Conservation (phyloP, 2,113 vertebrate genomes). For the Dipodomys spectabilis region DNA sequence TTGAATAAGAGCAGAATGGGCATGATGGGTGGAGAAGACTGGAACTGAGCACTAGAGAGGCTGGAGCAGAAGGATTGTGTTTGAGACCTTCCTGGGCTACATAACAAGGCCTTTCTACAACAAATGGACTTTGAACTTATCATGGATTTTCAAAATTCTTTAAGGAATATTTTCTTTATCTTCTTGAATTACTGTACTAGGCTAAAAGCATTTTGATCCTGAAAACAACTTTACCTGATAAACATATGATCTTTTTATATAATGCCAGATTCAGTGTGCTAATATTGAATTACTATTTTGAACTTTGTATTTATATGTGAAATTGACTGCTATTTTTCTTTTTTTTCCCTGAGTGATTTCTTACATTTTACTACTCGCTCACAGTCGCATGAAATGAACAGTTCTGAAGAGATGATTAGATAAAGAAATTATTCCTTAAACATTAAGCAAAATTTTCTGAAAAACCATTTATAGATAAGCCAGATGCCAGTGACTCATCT, state of each 20-base stretch:
- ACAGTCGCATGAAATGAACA: background rate
- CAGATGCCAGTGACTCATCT: no score
- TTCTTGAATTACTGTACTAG: background rate
- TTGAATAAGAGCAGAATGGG: background rate
- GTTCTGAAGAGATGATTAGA: background rate
- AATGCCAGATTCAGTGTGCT: background rate
- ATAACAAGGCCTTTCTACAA: background rate
- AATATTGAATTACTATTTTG: background rate
- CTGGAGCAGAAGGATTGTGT: no score
- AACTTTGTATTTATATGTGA: background rate
- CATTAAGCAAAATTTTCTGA: background rate
- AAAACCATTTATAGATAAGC: background rate
- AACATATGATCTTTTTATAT: background rate
- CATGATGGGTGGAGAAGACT: background rate
- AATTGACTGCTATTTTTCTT: background rate
- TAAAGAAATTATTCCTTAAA: background rate
- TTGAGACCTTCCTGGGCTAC: no score
- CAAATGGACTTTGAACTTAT: background rate
- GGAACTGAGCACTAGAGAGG: no score
- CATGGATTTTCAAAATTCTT: background rate
- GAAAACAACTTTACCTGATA: background rate
- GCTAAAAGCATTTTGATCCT: background rate
- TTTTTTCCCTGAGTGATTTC: background rate
- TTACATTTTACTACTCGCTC: background rate
- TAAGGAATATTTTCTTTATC: background rate